Evolutionary conservation across 2,113 vertebrate species (phyloP).

Genomic region (Rhizomys pruinosus): DNA sequence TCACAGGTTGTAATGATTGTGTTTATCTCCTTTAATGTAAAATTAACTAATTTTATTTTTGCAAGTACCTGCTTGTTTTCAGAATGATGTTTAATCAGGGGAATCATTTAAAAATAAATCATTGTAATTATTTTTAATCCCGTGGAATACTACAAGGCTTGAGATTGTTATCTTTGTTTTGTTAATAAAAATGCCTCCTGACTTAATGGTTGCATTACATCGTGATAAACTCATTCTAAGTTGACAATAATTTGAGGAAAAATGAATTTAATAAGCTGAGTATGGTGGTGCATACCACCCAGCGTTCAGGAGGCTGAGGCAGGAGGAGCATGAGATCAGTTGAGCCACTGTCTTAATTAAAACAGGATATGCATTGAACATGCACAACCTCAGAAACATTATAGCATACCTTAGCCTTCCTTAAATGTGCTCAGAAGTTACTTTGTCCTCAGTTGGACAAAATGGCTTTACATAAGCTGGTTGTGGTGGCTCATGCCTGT

Average conservation of each 20-base stretch:
- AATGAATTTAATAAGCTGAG: background rate
- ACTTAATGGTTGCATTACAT: background rate
- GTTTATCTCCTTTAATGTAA: constrained; percentile 60
- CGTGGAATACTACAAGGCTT: constrained; percentile 17
- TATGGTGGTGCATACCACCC: too few relatives aligned
- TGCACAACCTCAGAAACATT: background rate
- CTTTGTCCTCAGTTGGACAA: background rate
- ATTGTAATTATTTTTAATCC: constrained; percentile 25
- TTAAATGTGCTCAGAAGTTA: background rate
- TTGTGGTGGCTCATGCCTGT: background rate
- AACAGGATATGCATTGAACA: background rate
- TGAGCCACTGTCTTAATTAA: background rate
- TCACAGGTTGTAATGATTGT: constrained; percentile 54
- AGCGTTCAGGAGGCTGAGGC: background rate
- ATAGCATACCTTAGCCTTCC: background rate
- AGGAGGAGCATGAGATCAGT: background rate
- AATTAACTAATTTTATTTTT: background rate
- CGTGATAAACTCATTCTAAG: background rate
- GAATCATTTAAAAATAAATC: background rate
- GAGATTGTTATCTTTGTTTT: constrained; percentile 16
- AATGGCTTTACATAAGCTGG: background rate
- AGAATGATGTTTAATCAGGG: constrained; percentile 47
- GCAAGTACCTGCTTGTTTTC: constrained; percentile 56
- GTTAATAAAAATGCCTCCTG: background rate
- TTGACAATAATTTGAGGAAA: background rate